These are phyloP conservation scores for Cotesia glomerata DNA, from an alignment of 1,140 invertebrate species.

Conservation along the genomic window DNA sequence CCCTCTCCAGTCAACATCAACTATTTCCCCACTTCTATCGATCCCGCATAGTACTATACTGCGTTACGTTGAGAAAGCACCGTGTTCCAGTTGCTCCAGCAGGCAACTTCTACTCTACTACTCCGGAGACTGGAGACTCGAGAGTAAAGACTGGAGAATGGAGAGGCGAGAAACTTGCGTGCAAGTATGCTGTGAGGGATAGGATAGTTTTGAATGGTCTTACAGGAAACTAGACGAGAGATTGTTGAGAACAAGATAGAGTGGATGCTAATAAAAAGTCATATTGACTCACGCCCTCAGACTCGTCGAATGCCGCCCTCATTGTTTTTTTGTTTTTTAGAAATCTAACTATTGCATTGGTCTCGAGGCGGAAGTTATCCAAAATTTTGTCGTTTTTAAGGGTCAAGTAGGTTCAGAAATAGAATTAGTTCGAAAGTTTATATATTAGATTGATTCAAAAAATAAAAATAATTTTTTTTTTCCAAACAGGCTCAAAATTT, in stretches of 20 bases:
- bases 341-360: too few relatives aligned
- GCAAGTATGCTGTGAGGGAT: conserved; percentile 5
- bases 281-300: too few relatives aligned
- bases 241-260: neutral
- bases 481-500: too few relatives aligned
- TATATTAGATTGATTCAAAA: too few relatives aligned
- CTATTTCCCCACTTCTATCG: conserved; percentile 30
- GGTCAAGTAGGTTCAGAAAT: too few relatives aligned
- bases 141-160: neutral
- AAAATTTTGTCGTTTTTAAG: too few relatives aligned
- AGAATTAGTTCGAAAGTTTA: too few relatives aligned
- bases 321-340: too few relatives aligned
- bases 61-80: conserved; percentile 3
- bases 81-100: conserved; percentile 24
- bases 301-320: too few relatives aligned
- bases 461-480: too few relatives aligned
- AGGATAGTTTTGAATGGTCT: conserved; percentile 5
- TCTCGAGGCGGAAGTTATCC: too few relatives aligned
- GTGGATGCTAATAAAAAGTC: neutral
- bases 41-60: conserved; percentile 1
- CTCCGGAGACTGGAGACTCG: conserved; percentile 3
- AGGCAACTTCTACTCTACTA: conserved; percentile 22
- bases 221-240: neutral
- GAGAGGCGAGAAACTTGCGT: conserved; percentile 14
- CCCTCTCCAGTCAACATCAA: conserved; percentile 4